Conservation (phyloP, 53 echinoderm and acorn worm species). For the Crossaster papposus region DNA sequence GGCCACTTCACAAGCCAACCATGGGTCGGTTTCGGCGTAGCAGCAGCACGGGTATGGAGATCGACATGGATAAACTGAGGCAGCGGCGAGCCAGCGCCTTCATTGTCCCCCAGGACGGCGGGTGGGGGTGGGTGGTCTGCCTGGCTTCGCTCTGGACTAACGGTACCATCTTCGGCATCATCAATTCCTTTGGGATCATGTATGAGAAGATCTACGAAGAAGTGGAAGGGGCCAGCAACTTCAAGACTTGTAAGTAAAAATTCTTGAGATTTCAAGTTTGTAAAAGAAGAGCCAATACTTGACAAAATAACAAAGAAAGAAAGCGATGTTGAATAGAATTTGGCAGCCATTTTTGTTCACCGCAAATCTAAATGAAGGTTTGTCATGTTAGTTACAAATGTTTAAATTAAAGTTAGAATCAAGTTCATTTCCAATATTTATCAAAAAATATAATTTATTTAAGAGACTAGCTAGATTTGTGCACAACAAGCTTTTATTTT, state of each 20-base stretch:
- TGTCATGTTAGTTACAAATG: too few species aligned
- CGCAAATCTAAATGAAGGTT: too few species aligned
- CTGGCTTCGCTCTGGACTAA: constrained; percentile 92
- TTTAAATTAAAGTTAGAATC: too few species aligned
- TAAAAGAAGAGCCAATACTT: too few species aligned
- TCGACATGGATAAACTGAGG: constrained; percentile 52
- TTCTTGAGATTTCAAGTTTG: too few species aligned
- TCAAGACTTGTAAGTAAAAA: constrained; percentile 76
- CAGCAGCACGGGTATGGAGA: constrained; percentile 34
- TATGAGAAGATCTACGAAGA: constrained; percentile 72
- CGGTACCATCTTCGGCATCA: constrained; percentile 86
- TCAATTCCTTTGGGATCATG: constrained; percentile 93
- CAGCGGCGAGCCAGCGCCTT: constrained; percentile 55
- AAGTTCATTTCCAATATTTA: too few species aligned
- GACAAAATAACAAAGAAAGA: too few species aligned
- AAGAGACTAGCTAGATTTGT: too few species aligned
- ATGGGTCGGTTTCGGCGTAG: constrained; percentile 20
- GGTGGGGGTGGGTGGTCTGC: constrained; percentile 93
- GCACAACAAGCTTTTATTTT: too few species aligned
- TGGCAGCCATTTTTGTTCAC: too few species aligned
- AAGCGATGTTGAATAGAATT: too few species aligned
- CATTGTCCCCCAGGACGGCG: constrained; percentile 76
- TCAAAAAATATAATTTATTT: too few species aligned
- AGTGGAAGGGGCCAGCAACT: constrained; percentile 77
- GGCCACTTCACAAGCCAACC: not conserved